These are phyloP conservation scores for Kryptopterus vitreolus DNA, from an alignment of 2,797 vertebrate species.

Conservation along the genomic window DNA sequence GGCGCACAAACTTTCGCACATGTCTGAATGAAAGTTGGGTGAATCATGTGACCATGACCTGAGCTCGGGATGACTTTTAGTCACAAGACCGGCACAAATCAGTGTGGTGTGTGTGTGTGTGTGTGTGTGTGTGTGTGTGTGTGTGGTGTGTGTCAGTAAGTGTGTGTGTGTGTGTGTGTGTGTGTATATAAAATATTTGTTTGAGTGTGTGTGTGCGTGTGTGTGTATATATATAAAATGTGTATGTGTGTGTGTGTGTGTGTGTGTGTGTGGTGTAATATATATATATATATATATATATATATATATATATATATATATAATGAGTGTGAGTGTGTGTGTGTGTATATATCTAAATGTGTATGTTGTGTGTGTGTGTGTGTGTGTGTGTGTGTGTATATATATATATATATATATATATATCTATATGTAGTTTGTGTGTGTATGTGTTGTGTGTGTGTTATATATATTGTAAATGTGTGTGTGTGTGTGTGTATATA, in stretches of 20 bases:
- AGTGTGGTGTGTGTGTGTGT: background rate
- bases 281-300: no score
- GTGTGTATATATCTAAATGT: no score
- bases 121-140: conserved; percentile 4
- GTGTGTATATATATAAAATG: background rate
- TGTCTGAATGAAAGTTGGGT: background rate
- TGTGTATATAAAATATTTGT: background rate
- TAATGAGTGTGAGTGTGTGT: background rate
- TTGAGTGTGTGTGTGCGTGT: background rate
- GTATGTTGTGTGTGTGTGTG: background rate
- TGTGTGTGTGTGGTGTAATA: background rate
- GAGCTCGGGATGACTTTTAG: background rate
- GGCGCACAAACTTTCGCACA: background rate
- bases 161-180: background rate
- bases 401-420: background rate
- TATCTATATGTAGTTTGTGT: background rate
- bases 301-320: no score
- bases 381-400: background rate
- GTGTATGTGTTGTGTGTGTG: no score
- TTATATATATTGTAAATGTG: no score
- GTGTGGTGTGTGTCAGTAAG: background rate
- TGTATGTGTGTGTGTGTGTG: background rate
- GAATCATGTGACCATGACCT: background rate
- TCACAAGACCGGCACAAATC: background rate
- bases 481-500: no score